A percentile compares a stretch with the other conserved stretches of the same genome.
These are phyloP conservation scores for Drosophila borborema DNA, from an alignment of 2,888 invertebrate genomes.

Conservation along the genomic window DNA sequence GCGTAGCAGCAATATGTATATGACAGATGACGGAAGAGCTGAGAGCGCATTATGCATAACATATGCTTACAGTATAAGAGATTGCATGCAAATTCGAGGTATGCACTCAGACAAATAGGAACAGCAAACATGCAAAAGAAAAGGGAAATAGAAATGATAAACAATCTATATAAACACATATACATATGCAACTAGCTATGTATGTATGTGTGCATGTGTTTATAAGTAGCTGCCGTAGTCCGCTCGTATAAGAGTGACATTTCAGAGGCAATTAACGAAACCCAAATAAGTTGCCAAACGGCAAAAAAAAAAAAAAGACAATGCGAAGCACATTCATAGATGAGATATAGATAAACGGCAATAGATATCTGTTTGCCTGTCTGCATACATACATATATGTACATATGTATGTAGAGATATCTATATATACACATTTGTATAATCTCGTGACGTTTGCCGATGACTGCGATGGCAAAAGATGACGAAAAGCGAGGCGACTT, in stretches of 20 bases:
- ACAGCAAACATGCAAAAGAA: conserved; percentile 7
- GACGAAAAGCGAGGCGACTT: conserved; percentile 28
- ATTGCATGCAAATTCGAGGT: background rate
- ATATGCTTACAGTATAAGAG: conserved; percentile 5
- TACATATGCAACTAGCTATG: background rate
- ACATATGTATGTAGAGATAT: conserved; percentile 2
- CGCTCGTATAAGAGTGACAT: conserved; percentile 40
- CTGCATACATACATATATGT: background rate
- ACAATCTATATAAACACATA: background rate
- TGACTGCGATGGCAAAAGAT: conserved; percentile 37
- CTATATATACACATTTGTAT: conserved; percentile 1
- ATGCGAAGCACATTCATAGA: conserved; percentile 10
- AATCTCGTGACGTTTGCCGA: conserved; percentile 41
- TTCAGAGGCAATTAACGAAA: conserved; percentile 38
- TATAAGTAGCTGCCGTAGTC: conserved; percentile 10
- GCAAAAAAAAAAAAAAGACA: conserved; percentile 1
- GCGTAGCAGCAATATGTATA: background rate
- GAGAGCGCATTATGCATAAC: background rate
- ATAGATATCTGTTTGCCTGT: conserved; percentile 4
- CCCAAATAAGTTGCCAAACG: conserved; percentile 18
- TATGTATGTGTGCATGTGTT: background rate
- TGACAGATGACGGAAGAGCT: too few species aligned
- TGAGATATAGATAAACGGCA: conserved; percentile 19
- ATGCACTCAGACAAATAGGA: conserved; percentile 11
- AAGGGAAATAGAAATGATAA: conserved; percentile 8